Evolutionary conservation across 2,888 invertebrate genomes (phyloP), one percentile per base, ranked within the genome.

Genomic region (Drosophila infuscata): DNA sequence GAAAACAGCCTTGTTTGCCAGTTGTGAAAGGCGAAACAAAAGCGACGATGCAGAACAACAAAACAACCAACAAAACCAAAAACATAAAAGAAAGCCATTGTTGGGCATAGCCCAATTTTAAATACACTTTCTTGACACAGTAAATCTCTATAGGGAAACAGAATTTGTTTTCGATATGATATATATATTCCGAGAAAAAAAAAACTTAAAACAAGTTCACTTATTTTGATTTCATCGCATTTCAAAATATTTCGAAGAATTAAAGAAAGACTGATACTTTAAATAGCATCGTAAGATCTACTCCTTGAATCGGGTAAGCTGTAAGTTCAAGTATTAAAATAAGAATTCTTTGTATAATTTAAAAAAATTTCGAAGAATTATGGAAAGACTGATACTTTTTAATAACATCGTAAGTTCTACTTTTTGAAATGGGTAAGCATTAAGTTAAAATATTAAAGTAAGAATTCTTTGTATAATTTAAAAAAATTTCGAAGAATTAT

Each of bases 21-120:
- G 67, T 81, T 82, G 83, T 82, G 75, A 81, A 83, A 73, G 79
- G 76, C 85, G 82, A 78, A 87, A 84, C 82, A 84, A 84, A 89
- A 79, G 81, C 77, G 73, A 82, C 81, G 78, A 82, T 77, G 82
- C 81, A 82, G 72, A 64, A 62, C 63, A 71, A 71, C 75, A 87
- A 73, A 76, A 70, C 69, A 68, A 54, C 64, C 61, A 72, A 46
- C 0, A 25, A 15, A 15, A 64, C 52, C n/a, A 59, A 53, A 62
- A 67, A 66, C 25, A 25, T 25, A 52, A 46, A 53, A 35, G 35
- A 62, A 49, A 48, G 58, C 0, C 8, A n/a, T 7, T 6, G 0
- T 25, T 41, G 17, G 3, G 3, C 8, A 6, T 2, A 4, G 30
- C 3, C 38, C 49, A 35, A n/a, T 1, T 3, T 30, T 11, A 3